Base-by-base conservation (phyloP, 2,888 invertebrate species). In the Polylopha cassiicola region DNA sequence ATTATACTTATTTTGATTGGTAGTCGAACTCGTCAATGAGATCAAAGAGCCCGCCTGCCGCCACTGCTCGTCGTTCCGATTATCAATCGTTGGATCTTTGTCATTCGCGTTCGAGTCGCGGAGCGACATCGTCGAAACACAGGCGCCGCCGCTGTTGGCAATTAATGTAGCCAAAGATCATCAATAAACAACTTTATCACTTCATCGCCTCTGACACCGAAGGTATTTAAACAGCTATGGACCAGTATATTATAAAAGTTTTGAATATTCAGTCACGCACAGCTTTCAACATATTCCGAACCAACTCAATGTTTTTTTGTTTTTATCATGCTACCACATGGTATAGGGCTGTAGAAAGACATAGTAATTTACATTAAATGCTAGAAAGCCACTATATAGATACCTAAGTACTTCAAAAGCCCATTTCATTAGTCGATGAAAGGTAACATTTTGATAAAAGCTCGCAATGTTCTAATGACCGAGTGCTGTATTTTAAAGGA, bases 141-240 rank as follows among this genome's bases (percentile, higher is more conserved):
- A 74, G 70, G 76, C 74, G 74, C 78, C 77, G 81, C 78, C 74
- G 73, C 70, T 70, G 73, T 68, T 73, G 73, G 82, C 84, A 82
- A 82, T 84, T 84, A 84, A 79, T 76, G 79, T 71, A 67, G 68
- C 73, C 63, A 67, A 79, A 79, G 79, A 84, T 82, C 82, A 84
- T 84, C 79, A 84, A 81, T 84, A 82, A 80, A 79, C 75, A 77
- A 68, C 73, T 80, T 82, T 81, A 85, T 85, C 84, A 78, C 75
- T 77, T 76, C 78, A 85, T 85, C 84, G 71, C 63, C 62, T 65
- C 65, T 70, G 80, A 79, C 79, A 73, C 65, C 62, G 58, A 52
- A 61, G 59, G 72, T 67, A 70, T 73, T 75, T 72, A 73, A 62
- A 75, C 69, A 69, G 69, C 74, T 67, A 72, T 68, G 66, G 63